phyloP scores from a whole-genome alignment of 2,113 vertebrate species.

The Bubo scandiacus region DNA sequence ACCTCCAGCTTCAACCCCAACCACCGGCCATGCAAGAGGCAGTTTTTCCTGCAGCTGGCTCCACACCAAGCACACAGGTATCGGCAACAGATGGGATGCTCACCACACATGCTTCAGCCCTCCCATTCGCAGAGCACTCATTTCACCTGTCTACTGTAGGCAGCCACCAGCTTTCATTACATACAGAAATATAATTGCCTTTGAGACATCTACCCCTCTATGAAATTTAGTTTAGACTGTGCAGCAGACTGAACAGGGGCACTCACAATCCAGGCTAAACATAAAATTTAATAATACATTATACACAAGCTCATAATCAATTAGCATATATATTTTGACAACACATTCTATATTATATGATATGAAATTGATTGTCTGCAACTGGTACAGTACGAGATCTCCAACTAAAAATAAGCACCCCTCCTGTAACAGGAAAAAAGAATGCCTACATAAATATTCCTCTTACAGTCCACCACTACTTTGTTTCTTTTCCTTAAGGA shows the following conservation, averaged over 20 bases:
- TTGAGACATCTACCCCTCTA: neutral
- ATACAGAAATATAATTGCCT: neutral
- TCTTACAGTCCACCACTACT: neutral
- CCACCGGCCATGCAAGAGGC: neutral
- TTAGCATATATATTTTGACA: slow-evolving; percentile 27
- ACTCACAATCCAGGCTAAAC: neutral
- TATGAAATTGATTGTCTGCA: neutral
- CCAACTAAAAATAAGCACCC: slow-evolving; percentile 18
- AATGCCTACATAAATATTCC: neutral
- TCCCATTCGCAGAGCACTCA: neutral
- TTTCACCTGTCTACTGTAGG: neutral
- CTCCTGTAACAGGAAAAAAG: neutral
- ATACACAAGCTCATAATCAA: slow-evolving; percentile 27
- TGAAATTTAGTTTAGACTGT: neutral
- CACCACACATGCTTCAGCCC: neutral
- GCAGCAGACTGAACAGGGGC: neutral
- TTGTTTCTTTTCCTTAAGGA: neutral
- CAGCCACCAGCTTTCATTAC: neutral
- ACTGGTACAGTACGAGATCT: neutral
- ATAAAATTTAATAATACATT: neutral
- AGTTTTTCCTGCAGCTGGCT: neutral
- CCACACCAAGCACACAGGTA: accelerated
- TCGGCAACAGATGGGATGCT: accelerated
- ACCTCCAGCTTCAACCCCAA: neutral
- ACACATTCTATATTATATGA: neutral